A percentile compares a stretch with the other conserved stretches of the same genome.
phyloP scores from a whole-genome alignment of 2,888 invertebrate genomes.

The Andrena chrysosceles region DNA sequence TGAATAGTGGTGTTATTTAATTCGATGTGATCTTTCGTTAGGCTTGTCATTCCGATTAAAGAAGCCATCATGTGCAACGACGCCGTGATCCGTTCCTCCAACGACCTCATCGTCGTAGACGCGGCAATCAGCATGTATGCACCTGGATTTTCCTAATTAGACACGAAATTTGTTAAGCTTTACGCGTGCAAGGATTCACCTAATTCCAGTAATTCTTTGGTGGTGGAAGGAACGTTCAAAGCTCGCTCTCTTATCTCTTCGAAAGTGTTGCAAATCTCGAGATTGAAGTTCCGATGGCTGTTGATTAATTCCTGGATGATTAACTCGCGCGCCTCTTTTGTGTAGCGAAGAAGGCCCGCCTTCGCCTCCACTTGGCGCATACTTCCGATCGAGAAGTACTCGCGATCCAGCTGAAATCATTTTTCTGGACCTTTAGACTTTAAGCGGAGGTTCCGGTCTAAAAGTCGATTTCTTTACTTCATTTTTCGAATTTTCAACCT shows the following conservation, averaged over 20 bases:
- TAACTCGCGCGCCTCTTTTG: constrained; percentile 85
- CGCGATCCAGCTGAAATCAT: constrained; percentile 86
- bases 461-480: no score
- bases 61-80: constrained; percentile 89
- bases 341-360: constrained; percentile 87
- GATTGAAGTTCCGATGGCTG: constrained; percentile 89
- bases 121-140: constrained; percentile 93
- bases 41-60: constrained; percentile 91
- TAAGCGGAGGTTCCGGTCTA: no score
- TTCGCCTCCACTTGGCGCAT: constrained; percentile 89
- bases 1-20: constrained; percentile 93
- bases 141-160: constrained; percentile 83
- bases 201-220: constrained; percentile 91
- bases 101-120: constrained; percentile 89
- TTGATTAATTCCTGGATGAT: constrained; percentile 88
- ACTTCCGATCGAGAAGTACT: constrained; percentile 89
- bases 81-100: constrained; percentile 90
- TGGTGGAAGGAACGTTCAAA: constrained; percentile 90
- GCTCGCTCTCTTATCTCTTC: constrained; percentile 90
- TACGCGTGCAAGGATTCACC: constrained; percentile 63
- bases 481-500: no score
- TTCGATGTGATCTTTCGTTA: constrained; percentile 91
- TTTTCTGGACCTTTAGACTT: background rate
- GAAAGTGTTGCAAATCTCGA: constrained; percentile 90
- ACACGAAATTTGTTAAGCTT: no score